phyloP scores from a whole-genome alignment of 2,113 vertebrate genomes.

The Arvicanthis niloticus region DNA sequence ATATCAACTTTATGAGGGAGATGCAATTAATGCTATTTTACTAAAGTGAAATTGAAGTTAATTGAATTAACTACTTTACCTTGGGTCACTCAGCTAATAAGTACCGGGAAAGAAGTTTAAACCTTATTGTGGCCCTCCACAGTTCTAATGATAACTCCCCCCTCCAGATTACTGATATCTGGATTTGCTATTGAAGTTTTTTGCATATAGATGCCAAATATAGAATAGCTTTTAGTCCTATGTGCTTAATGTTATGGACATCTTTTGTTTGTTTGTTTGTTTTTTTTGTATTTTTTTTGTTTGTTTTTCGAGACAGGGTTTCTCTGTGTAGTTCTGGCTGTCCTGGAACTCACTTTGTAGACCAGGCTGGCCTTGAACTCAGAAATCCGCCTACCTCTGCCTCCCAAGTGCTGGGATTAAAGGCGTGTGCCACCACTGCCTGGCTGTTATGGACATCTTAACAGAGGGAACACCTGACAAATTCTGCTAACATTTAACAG shows the following conservation, averaged over 20 bases:
- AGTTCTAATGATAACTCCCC: neutral
- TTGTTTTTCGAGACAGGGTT: too few relatives aligned
- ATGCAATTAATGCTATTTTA: slow-evolving; percentile 33
- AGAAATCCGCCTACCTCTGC: too few relatives aligned
- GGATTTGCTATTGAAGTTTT: neutral
- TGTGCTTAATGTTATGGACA: neutral
- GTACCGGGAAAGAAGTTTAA: slow-evolving; percentile 6
- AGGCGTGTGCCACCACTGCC: too few relatives aligned
- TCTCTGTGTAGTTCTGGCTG: too few relatives aligned
- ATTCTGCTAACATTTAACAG: slow-evolving; percentile 1
- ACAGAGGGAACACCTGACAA: neutral
- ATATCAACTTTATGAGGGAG: neutral
- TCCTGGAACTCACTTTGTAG: too few relatives aligned
- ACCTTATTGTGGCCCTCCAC: neutral
- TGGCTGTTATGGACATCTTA: neutral
- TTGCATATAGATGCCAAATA: slow-evolving; percentile 3
- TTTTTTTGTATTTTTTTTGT: too few relatives aligned
- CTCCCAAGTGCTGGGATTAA: too few relatives aligned
- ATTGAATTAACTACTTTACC: neutral
- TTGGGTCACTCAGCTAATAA: neutral
- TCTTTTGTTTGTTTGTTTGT: too few relatives aligned
- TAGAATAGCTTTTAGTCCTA: slow-evolving; percentile 14
- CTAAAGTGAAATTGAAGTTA: neutral
- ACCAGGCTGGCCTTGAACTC: too few relatives aligned
- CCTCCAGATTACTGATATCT: neutral